Base-by-base conservation (phyloP, 1,140 invertebrate genomes). In the Drosophila mauritiana region DNA sequence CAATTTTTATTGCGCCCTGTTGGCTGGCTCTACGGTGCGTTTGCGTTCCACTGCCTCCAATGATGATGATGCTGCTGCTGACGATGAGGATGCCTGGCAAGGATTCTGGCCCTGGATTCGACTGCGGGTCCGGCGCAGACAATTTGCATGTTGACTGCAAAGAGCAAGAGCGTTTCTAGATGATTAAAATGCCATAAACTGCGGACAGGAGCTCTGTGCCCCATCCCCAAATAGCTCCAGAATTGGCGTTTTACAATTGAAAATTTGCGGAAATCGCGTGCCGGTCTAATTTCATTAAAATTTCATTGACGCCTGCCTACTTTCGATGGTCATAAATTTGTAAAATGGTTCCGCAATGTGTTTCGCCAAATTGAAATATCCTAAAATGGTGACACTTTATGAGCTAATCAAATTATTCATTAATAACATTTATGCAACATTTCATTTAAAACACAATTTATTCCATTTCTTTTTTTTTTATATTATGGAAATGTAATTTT, bases 161-260 rank as follows among this genome's bases (percentile, higher is more conserved):
- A 70, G 72, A 53, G 53, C 40, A 75, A 80, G 73, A 79, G 79
- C 79, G 59, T 69, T 76, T 62, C 88, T 79, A 83, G 88, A 88
- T 86, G 83, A 88, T 86, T 86, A 88, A 86, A 86, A 86, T 68
- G 83, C 83, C 79, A 83, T 86, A 88, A 86, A 86, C 83, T 88
- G 78, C 68, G 65, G 51, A 53, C 49, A 51, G 48, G 51, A 11
- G 20, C 20, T 11, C 17, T 4, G 17, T 10, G 8, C 17, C 53
- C 40, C 48, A 15, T 39, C 58, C 39, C 20, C 11, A 22, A 67
- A 69, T 69, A 40, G 34, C 55, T 27, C 40, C 39, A 64, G 65
- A 77, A 77, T 80, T 46, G 74, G 57, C 63, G 46, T 80, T 84
- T 69, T 51, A 75, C 73, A 75, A 75, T 75, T 75, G 72, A 75